Conservation (phyloP, 2,797 vertebrate genomes). For the Chanos chanos region DNA sequence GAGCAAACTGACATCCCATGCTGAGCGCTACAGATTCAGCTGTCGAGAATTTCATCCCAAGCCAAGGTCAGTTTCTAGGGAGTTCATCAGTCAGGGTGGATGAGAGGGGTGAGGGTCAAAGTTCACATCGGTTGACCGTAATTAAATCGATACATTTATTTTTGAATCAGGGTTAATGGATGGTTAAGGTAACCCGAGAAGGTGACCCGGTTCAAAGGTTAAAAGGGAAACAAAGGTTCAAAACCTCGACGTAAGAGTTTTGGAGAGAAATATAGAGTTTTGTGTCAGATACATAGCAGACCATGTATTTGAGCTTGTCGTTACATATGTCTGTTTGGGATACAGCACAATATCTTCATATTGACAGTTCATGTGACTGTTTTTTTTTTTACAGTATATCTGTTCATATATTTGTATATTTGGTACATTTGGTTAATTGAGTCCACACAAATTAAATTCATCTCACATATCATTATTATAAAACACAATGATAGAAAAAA, state of each 20-base stretch:
- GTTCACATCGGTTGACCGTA: neutral
- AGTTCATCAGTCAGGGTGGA: neutral
- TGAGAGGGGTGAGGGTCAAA: neutral
- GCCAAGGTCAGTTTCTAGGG: neutral
- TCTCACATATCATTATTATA: too few species aligned
- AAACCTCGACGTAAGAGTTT: neutral
- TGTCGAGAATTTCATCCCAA: neutral
- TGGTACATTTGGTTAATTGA: too few species aligned
- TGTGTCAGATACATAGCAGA: neutral
- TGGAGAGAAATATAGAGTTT: neutral
- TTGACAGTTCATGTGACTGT: too few species aligned
- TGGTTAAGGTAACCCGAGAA: slow-evolving; percentile 19
- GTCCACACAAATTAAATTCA: too few species aligned
- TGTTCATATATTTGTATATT: too few species aligned
- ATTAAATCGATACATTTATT: slow-evolving; percentile 4
- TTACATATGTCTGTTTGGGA: too few species aligned
- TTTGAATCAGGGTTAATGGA: neutral
- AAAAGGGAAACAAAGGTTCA: slow-evolving; percentile 1
- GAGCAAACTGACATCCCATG: slow-evolving; percentile 37
- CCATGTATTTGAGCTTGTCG: too few species aligned
- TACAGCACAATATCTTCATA: too few species aligned
- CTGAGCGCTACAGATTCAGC: neutral
- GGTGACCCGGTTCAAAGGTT: slow-evolving; percentile 3
- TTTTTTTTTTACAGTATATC: too few species aligned
- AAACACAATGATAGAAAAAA: too few species aligned